Evolutionary conservation across 2,888 invertebrate species (phyloP).

Genomic region (Himalopsyche japonica): DNA sequence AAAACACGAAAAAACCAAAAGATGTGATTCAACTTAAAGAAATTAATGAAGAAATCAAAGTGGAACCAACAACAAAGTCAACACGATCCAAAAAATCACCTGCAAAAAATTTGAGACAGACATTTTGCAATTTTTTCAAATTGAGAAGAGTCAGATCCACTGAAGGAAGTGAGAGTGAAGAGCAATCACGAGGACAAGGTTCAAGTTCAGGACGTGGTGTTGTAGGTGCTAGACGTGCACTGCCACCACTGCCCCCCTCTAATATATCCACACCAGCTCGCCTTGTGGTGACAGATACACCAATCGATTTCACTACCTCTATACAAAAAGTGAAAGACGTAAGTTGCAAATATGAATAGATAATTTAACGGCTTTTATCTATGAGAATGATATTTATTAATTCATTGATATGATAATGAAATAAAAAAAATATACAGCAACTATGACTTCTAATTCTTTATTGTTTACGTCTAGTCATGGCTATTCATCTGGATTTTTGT

Average conservation of each 20-base stretch:
- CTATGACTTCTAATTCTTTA: background rate
- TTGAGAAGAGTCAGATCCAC: constrained; percentile 53
- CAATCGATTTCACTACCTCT: constrained; percentile 86
- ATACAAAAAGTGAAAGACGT: constrained; percentile 94
- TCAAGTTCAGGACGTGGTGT: constrained; percentile 33
- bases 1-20: constrained; percentile 57
- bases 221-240: constrained; percentile 45
- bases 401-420: background rate
- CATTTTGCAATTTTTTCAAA: constrained; percentile 82
- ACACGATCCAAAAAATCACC: constrained; percentile 67
- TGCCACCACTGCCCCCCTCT: constrained; percentile 55
- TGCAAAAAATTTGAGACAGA: constrained; percentile 74
- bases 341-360: constrained; percentile 50
- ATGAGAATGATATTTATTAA: background rate
- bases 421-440: background rate
- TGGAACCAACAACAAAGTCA: constrained; percentile 48
- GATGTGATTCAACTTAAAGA: constrained; percentile 31
- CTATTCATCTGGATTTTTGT: constrained; percentile 19
- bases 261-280: constrained; percentile 29
- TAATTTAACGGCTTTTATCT: background rate
- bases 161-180: background rate
- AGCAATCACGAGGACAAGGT: constrained; percentile 33
- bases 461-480: too few relatives aligned
- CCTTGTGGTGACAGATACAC: constrained; percentile 48
- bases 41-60: constrained; percentile 43